Conservation (phyloP, 2,113 vertebrate species). For the Neodontobutis hainanensis region DNA sequence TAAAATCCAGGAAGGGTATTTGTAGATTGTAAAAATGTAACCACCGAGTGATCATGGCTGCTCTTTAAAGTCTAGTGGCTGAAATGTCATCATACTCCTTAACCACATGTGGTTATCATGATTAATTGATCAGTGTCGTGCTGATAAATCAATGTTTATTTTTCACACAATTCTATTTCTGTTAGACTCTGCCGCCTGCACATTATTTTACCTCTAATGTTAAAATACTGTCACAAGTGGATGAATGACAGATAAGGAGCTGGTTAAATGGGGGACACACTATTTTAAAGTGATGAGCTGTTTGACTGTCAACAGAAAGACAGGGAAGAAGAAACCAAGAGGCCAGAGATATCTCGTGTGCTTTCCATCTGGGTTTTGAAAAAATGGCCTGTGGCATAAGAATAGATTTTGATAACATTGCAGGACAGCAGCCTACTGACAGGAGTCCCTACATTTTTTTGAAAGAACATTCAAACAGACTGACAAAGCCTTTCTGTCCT, state of each 20-base stretch:
- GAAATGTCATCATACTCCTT: constrained; percentile 66
- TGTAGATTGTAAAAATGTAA: constrained; percentile 1
- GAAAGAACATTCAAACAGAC: constrained; percentile 42
- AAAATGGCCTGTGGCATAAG: constrained; percentile 18
- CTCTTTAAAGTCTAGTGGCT: constrained; percentile 33
- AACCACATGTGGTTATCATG: constrained; percentile 63
- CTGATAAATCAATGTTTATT: constrained; percentile 24
- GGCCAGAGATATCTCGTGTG: constrained; percentile 18
- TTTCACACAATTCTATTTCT: background rate
- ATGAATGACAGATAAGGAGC: no score
- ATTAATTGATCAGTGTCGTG: constrained; percentile 63
- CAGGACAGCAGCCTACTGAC: constrained; percentile 32
- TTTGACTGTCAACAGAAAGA: no score
- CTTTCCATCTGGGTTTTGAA: constrained; percentile 4
- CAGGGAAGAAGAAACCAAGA: no score
- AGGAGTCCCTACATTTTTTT: constrained; percentile 10
- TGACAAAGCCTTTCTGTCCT: constrained; percentile 58
- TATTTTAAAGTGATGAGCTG: no score
- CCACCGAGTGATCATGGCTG: constrained; percentile 30
- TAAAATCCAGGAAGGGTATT: no score
- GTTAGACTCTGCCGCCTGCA: background rate
- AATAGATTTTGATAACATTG: constrained; percentile 48
- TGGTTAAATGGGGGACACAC: no score
- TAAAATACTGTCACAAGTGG: background rate
- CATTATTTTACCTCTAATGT: background rate